Conservation (phyloP, 1,140 invertebrate genomes). For the Neodiprion pinetum region DNA sequence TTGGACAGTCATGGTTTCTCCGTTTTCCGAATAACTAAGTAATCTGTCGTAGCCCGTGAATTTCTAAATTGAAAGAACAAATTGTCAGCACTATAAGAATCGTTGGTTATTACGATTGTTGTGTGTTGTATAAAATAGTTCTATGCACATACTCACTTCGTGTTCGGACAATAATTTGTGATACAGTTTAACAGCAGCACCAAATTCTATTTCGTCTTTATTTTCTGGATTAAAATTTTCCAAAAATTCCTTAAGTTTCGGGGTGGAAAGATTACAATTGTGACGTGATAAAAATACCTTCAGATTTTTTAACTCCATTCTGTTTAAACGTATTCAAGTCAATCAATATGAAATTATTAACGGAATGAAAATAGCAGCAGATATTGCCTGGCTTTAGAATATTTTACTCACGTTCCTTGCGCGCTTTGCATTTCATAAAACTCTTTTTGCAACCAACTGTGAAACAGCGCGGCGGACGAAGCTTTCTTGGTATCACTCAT, state of each 20-base stretch:
- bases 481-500: constrained; percentile 74
- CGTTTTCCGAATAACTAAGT: constrained; percentile 66
- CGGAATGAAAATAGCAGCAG: neutral
- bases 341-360: neutral
- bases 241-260: constrained; percentile 76
- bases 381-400: neutral
- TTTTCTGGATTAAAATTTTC: constrained; percentile 76
- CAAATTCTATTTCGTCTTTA: constrained; percentile 81
- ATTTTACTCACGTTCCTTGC: constrained; percentile 68
- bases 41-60: constrained; percentile 64
- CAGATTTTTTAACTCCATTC: constrained; percentile 77
- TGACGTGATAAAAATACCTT: constrained; percentile 85
- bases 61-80: constrained; percentile 56
- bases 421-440: constrained; percentile 83
- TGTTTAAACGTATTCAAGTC: constrained; percentile 16
- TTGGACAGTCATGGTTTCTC: constrained; percentile 68
- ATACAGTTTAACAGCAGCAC: constrained; percentile 83
- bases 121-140: neutral
- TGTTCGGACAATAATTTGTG: constrained; percentile 80
- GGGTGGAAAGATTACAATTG: constrained; percentile 85
- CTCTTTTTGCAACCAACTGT: constrained; percentile 85
- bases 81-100: neutral
- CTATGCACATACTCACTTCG: constrained; percentile 60
- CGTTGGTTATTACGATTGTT: neutral
- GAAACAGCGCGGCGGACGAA: constrained; percentile 80